Evolutionary conservation across 2,113 vertebrate genomes (phyloP), one percentile per base, ranked within the genome.

Genomic region (Sciurus niger): DNA sequence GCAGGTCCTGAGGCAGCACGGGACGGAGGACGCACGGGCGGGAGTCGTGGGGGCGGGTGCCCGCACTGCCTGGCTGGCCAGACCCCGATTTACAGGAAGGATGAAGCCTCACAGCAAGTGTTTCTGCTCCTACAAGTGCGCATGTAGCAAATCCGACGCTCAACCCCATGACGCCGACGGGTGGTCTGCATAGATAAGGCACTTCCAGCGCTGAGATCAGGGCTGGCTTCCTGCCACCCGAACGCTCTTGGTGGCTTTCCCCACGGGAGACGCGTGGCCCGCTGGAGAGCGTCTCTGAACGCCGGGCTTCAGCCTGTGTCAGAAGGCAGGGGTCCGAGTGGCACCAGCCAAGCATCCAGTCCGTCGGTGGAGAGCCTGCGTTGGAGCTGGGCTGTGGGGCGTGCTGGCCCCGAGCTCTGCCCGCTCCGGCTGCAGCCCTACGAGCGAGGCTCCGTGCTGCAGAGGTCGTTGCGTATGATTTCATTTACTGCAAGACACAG

Each of bases 391-490:
- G 8, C 70, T 0, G 51, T 16, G 3, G 53, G 53, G 4, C 3
- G 16, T 17, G 17, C 53, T 14, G 53, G 16, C 16, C 16, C 53
- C 1, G 68, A 18, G 93, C 58, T 70, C 95, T 70, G 43, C 32
- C 68, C 92, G 97, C 84, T 58, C 94, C 86, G 13, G 0, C 17
- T 0, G 30, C 95, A 90, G 87, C 97, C 80, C 98, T 99, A 99
- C 0, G 98, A 98, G 96, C 99, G 99, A 97, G 99, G 98, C 67
- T 97, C 99, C 97, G 99, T 99, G 98, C 99, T 98, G 98, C 99
- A 99, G 95, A 99, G 99, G 98, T 99, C 99, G 25, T 99, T 99
- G 94, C 99, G 98, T 98, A 99, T 99, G 90, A 99, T 99, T 98
- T 99, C 99, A 94, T 99, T 99, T 98, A 99, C 99, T 99, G 99